Conservation (phyloP, 2,888 invertebrate species). For the Napeogenes inachia region DNA sequence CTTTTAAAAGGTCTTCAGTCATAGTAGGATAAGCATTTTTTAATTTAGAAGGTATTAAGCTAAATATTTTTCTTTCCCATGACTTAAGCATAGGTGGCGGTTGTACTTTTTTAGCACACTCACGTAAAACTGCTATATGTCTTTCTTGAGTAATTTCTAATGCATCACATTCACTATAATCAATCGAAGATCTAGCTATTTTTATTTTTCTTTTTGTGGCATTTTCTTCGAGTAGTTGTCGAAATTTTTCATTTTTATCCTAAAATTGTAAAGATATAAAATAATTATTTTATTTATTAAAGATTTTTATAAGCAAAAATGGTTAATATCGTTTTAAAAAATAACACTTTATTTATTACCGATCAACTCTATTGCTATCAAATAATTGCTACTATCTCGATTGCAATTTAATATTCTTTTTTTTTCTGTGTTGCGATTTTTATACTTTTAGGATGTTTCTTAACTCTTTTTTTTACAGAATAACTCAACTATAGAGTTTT, state of each 20-base stretch:
- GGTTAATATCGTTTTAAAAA: no score
- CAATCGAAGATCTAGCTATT: conserved; percentile 49
- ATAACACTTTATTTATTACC: no score
- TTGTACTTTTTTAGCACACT: conserved; percentile 75
- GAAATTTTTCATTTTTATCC: conserved; percentile 66
- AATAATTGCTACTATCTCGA: no score
- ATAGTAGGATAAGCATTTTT: conserved; percentile 75
- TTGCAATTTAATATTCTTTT: no score
- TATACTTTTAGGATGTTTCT: no score
- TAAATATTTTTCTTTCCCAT: conserved; percentile 79
- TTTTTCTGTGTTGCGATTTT: no score
- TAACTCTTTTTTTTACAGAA: no score
- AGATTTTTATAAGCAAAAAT: no score
- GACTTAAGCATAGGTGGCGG: conserved; percentile 79
- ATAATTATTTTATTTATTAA: no score
- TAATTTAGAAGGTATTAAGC: conserved; percentile 74
- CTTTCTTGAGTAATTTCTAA: conserved; percentile 70
- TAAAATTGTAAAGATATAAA: conserved; percentile 37
- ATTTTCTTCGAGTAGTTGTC: conserved; percentile 60
- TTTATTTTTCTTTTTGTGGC: conserved; percentile 59
- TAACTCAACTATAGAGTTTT: no score
- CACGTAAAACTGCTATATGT: conserved; percentile 75
- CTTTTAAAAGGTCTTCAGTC: conserved; percentile 72
- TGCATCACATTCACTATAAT: conserved; percentile 60
- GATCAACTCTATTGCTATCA: no score